These are phyloP conservation scores for Lutjanus argentimaculatus DNA, from an alignment of 2,797 vertebrate genomes.

Conservation along the genomic window DNA sequence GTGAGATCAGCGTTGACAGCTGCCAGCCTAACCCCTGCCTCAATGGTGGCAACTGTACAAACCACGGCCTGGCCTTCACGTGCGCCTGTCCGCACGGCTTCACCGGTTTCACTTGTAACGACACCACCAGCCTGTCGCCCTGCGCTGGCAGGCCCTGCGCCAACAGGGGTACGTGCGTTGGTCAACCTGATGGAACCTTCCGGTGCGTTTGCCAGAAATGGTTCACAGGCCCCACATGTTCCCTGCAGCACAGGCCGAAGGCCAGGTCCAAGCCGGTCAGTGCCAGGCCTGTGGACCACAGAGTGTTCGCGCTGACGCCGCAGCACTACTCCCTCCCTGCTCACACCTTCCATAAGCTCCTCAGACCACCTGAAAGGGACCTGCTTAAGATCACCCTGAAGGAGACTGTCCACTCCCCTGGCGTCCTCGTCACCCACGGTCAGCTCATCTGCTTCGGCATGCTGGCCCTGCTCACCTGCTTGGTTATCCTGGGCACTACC, in stretches of 20 bases:
- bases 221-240: conserved; percentile 88
- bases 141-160: conserved; percentile 88
- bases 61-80: conserved; percentile 85
- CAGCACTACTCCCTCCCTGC: conserved; percentile 85
- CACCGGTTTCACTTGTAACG: conserved; percentile 88
- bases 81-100: conserved; percentile 90
- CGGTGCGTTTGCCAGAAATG: conserved; percentile 88
- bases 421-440: conserved; percentile 89
- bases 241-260: conserved; percentile 71
- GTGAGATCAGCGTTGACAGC: conserved; percentile 88
- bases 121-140: conserved; percentile 68
- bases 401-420: conserved; percentile 87
- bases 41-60: conserved; percentile 91
- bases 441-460: conserved; percentile 95
- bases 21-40: conserved; percentile 92
- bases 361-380: conserved; percentile 86
- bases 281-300: conserved; percentile 68
- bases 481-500: conserved; percentile 93
- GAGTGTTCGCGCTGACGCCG: conserved; percentile 67
- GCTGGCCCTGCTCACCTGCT: conserved; percentile 93
- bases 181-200: conserved; percentile 84
- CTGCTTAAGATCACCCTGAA: conserved; percentile 93
- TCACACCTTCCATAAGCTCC: conserved; percentile 88
- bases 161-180: conserved; percentile 89
- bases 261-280: conserved; percentile 66